A percentile compares a stretch with the other conserved stretches of the same genome.
Conservation (phyloP, 2,888 invertebrate genomes). For the Empis livida region DNA sequence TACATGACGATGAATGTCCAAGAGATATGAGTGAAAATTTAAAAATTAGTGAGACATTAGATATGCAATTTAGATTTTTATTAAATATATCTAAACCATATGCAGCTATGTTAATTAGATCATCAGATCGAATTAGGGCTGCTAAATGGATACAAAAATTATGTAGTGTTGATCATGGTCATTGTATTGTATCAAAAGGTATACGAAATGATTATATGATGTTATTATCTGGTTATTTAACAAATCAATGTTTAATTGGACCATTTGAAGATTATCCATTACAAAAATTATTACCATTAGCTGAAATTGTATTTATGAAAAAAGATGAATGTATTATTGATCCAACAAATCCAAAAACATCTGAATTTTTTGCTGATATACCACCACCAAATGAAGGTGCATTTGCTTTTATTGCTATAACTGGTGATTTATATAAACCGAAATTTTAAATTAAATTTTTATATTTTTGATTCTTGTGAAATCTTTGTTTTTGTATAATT, state of each 20-base stretch:
- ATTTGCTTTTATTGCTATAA: slow-evolving; percentile 42
- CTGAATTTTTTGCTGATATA: slow-evolving; percentile 37
- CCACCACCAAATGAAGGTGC: slow-evolving; percentile 41
- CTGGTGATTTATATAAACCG: slow-evolving; percentile 33
- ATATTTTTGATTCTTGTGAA: too few relatives aligned
- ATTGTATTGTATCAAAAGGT: slow-evolving; percentile 37
- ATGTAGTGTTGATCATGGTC: slow-evolving; percentile 31
- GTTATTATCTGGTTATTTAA: slow-evolving; percentile 36
- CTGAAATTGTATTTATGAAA: slow-evolving; percentile 29
- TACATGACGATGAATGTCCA: slow-evolving; percentile 7
- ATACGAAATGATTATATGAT: slow-evolving; percentile 44
- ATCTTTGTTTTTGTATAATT: too few relatives aligned
- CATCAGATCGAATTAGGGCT: slow-evolving; percentile 35
- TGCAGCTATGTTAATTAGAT: slow-evolving; percentile 32
- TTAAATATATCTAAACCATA: slow-evolving; percentile 38
- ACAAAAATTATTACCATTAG: slow-evolving; percentile 29
- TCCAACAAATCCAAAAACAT: slow-evolving; percentile 35
- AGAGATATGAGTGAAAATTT: background rate
- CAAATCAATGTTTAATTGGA: slow-evolving; percentile 29
- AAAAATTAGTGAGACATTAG: slow-evolving; percentile 24
- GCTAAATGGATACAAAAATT: slow-evolving; percentile 41
- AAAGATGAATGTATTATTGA: slow-evolving; percentile 34
- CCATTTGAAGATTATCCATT: slow-evolving; percentile 39
- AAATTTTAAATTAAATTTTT: background rate
- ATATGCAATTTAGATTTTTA: slow-evolving; percentile 38